Conservation (phyloP, 2,797 vertebrate species). For the Sparus aurata region DNA sequence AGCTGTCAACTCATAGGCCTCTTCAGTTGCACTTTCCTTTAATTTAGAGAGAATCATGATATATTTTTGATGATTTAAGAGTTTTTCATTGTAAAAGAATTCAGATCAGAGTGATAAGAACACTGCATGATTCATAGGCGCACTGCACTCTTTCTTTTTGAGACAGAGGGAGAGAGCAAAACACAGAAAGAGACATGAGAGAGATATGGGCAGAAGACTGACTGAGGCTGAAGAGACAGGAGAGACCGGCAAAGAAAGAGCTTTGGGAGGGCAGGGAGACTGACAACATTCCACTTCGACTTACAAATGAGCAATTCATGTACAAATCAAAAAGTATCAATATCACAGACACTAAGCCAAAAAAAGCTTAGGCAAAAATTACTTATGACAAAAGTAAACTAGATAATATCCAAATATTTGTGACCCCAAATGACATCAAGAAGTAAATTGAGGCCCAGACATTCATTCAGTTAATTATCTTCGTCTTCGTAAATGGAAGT, state of each 20-base stretch:
- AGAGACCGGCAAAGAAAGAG: conserved; percentile 29
- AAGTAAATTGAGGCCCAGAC: background rate
- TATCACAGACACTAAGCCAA: conserved; percentile 28
- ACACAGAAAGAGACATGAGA: conserved; percentile 27
- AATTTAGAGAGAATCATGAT: conserved; percentile 71
- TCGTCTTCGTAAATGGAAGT: too few relatives aligned
- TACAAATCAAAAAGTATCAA: conserved; percentile 56
- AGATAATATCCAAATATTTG: background rate
- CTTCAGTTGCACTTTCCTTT: conserved; percentile 47
- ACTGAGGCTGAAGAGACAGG: conserved; percentile 26
- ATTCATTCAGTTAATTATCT: too few relatives aligned
- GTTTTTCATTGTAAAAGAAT: conserved; percentile 80
- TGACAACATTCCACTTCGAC: conserved; percentile 39
- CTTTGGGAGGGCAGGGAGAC: conserved; percentile 22
- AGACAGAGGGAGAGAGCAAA: conserved; percentile 22
- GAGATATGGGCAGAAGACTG: conserved; percentile 38
- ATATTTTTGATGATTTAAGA: conserved; percentile 81
- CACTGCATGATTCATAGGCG: conserved; percentile 67
- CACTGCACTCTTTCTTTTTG: conserved; percentile 44
- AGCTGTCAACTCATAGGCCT: conserved; percentile 3
- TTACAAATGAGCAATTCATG: conserved; percentile 61
- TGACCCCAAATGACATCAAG: background rate
- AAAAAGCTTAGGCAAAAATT: too few relatives aligned
- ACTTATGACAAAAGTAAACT: background rate
- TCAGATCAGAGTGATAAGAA: conserved; percentile 66